Evolutionary conservation across 2,113 vertebrate genomes (phyloP).

Genomic region (Salvelinus sp.): DNA sequence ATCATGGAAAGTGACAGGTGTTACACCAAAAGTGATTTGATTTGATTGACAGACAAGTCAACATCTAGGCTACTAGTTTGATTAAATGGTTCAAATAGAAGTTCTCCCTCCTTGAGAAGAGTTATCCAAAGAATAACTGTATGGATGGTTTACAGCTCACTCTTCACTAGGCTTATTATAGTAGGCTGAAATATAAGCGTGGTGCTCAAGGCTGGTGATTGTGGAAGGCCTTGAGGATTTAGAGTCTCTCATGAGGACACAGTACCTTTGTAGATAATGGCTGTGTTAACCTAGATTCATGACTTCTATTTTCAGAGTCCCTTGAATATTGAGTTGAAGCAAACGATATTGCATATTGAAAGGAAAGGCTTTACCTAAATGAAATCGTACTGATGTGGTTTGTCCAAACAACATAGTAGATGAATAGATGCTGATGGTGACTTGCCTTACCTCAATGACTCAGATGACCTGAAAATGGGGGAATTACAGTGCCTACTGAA

Average conservation of each 20-base stretch:
- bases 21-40: no score
- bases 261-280: slow-evolving; percentile 56
- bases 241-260: slow-evolving; percentile 47
- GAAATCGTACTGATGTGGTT: slow-evolving; percentile 60
- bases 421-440: slow-evolving; percentile 42
- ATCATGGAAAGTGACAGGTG: no score
- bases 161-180: no score
- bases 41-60: no score
- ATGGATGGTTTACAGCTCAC: no score
- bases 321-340: slow-evolving; percentile 32
- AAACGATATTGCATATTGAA: slow-evolving; percentile 25
- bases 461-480: slow-evolving; percentile 59
- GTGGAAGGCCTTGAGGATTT: slow-evolving; percentile 40
- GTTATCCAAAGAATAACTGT: no score
- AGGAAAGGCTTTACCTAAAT: slow-evolving; percentile 37
- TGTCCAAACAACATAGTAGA: slow-evolving; percentile 19
- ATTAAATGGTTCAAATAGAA: no score
- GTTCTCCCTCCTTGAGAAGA: no score
- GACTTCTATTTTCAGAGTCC: slow-evolving; percentile 59
- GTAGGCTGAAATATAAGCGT: no score
- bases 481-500: no score
- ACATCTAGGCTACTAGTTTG: no score
- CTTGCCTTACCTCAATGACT: slow-evolving; percentile 61
- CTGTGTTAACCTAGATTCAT: slow-evolving; percentile 69
- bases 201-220: slow-evolving; percentile 35